Evolutionary conservation across 2,113 vertebrate genomes (phyloP), one percentile per base, ranked within the genome.

Genomic region (Heterochromis multidens): DNA sequence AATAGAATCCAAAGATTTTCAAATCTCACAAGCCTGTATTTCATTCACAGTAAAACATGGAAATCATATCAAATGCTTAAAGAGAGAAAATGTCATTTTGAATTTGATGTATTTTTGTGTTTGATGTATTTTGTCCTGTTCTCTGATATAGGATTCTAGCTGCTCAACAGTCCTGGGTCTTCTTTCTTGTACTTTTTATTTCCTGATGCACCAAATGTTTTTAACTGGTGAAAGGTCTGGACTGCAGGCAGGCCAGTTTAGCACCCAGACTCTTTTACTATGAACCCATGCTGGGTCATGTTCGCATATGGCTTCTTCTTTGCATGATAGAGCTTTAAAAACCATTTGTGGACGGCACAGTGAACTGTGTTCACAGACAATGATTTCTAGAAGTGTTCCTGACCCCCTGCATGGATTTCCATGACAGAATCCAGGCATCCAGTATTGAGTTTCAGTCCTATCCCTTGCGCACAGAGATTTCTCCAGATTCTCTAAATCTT

Each of bases 371-470:
- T n/a, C n/a, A n/a, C n/a, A n/a, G n/a, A 65, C 33, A 40, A 33
- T 40, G 62, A 65, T 40, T 65, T 65, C 33, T 65, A 21, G 62
- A 40, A 14, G 62, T 40, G 21, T 23, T 40, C 23, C n/a, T 65
- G 2, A 40, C 33, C 21, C 33, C 33, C 7, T 65, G 6, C 62
- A 65, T 21, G 2, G 12, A 16, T 40, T 65, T 23, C 62, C 2
- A 7, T 65, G 33, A 65, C 21, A 65, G 33, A 63, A 7, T 37
- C 61, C n/a, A n/a, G n/a, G n/a, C 3, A 3, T 65, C n/a, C 62
- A 40, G 12, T 23, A 65, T 65, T 70, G 0, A 0, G 46, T 70
- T 70, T 70, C 29, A 33, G 29, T 1, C 1, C 2, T 62, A 11
- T 62, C 29, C 19, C 65, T 12, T 70, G 65, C 14, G 5, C 23